phyloP scores from a whole-genome alignment of 2,888 invertebrate genomes.

The Drosophila buzzatii region DNA sequence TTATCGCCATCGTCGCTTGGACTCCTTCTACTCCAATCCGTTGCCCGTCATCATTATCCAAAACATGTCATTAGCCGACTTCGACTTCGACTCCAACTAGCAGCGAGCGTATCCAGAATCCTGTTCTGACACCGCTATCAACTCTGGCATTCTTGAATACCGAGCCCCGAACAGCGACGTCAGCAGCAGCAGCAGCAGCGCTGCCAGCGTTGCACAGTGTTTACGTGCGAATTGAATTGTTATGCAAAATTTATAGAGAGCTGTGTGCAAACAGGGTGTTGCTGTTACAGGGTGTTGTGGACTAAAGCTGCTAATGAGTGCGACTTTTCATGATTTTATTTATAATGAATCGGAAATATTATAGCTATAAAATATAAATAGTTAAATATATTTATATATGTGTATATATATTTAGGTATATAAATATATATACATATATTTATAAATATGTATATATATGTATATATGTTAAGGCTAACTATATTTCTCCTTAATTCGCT shows the following conservation, averaged over 20 bases:
- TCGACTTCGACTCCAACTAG: constrained; percentile 16
- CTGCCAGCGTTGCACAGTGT: constrained; percentile 15
- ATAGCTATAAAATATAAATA: too few species aligned
- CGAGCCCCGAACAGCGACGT: constrained; percentile 25
- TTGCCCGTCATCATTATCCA: constrained; percentile 82
- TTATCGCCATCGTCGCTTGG: constrained; percentile 57
- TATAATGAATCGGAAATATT: too few species aligned
- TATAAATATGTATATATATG: too few species aligned
- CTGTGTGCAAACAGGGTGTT: neutral
- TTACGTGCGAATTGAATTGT: too few species aligned
- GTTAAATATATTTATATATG: too few species aligned
- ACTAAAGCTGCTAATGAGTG: neutral
- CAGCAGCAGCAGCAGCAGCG: constrained; percentile 7
- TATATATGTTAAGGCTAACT: too few species aligned
- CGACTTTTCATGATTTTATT: neutral
- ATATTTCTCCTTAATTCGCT: too few species aligned
- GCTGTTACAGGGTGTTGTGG: neutral
- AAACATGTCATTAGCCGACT: constrained; percentile 83
- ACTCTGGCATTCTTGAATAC: constrained; percentile 63
- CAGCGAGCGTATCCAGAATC: constrained; percentile 66
- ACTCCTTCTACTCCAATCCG: constrained; percentile 38
- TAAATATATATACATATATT: too few species aligned
- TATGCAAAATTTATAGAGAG: neutral
- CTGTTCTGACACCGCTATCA: constrained; percentile 78
- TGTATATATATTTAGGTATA: too few species aligned